phyloP scores from a whole-genome alignment of 1,140 invertebrate genomes.

The Drosophila arawakana region DNA sequence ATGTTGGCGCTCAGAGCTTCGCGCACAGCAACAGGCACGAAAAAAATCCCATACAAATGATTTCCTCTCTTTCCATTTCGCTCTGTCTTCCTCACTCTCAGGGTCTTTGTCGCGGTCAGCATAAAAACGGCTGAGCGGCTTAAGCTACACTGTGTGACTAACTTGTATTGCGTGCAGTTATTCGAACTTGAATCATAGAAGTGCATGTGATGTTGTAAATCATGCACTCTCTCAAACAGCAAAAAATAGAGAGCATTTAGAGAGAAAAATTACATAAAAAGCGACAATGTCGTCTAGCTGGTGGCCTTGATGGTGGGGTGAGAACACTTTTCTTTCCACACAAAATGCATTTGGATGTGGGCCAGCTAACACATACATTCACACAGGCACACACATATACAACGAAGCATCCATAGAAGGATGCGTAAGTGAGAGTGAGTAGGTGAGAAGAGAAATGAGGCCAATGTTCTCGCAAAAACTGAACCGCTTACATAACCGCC shows the following conservation, averaged over 20 bases:
- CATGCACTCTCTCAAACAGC: conserved; percentile 22
- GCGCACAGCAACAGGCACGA: conserved; percentile 58
- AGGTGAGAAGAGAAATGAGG: conserved; percentile 40
- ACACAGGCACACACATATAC: background rate
- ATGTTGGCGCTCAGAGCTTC: conserved; percentile 43
- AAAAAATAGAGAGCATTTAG: background rate
- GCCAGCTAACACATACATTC: conserved; percentile 39
- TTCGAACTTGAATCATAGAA: conserved; percentile 63
- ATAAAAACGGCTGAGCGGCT: conserved; percentile 20
- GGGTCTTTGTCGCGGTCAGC: conserved; percentile 62
- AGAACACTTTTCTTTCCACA: conserved; percentile 56
- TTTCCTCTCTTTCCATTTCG: background rate
- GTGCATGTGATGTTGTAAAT: conserved; percentile 55
- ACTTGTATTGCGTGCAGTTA: conserved; percentile 64
- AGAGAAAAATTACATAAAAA: conserved; percentile 38
- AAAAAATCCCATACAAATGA: conserved; percentile 38
- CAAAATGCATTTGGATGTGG: conserved; percentile 67
- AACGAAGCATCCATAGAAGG: conserved; percentile 6
- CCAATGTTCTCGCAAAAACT: conserved; percentile 38
- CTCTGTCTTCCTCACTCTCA: conserved; percentile 11
- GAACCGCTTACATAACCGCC: conserved; percentile 56
- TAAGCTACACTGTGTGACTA: conserved; percentile 33
- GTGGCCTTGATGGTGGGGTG: conserved; percentile 40
- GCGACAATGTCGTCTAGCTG: conserved; percentile 57
- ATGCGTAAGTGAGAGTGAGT: conserved; percentile 28